A percentile compares a stretch with the other conserved stretches of the same genome.
Evolutionary conservation across 2,113 vertebrate genomes (phyloP).

Genomic region (Aspidoscelis tigris): DNA sequence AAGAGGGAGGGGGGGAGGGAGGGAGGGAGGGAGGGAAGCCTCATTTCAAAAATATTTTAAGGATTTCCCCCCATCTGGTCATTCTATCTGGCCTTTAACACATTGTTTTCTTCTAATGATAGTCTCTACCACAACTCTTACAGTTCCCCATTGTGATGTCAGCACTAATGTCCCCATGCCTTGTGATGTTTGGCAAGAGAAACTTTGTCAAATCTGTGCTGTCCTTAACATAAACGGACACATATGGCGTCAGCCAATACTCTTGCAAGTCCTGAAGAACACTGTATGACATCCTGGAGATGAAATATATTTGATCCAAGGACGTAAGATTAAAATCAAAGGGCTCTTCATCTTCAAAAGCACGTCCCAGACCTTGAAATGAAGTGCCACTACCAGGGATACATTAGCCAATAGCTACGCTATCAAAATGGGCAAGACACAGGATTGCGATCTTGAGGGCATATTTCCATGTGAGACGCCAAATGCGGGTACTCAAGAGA

Average conservation of each 20-base stretch:
- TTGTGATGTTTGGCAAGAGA: background rate
- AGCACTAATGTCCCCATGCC: background rate
- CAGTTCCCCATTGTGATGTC: background rate
- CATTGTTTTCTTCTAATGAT: background rate
- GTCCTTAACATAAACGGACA: background rate
- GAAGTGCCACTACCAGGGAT: background rate
- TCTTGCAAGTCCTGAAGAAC: background rate
- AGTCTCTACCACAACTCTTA: too few species aligned
- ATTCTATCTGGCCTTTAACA: background rate
- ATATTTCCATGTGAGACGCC: background rate
- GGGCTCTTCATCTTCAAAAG: background rate
- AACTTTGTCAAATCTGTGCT: background rate
- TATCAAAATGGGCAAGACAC: background rate
- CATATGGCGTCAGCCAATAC: background rate
- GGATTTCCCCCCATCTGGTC: background rate
- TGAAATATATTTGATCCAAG: background rate
- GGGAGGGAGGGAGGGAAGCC: background rate
- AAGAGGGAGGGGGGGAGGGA: background rate
- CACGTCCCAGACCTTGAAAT: background rate
- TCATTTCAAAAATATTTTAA: background rate
- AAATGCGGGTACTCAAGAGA: background rate
- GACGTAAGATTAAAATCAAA: background rate
- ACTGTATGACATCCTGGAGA: constrained; percentile 5
- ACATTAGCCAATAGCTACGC: too few species aligned
- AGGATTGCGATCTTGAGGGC: background rate